Evolutionary conservation across 2,888 invertebrate species (phyloP).

Genomic region (Tetragonisca angustula): DNA sequence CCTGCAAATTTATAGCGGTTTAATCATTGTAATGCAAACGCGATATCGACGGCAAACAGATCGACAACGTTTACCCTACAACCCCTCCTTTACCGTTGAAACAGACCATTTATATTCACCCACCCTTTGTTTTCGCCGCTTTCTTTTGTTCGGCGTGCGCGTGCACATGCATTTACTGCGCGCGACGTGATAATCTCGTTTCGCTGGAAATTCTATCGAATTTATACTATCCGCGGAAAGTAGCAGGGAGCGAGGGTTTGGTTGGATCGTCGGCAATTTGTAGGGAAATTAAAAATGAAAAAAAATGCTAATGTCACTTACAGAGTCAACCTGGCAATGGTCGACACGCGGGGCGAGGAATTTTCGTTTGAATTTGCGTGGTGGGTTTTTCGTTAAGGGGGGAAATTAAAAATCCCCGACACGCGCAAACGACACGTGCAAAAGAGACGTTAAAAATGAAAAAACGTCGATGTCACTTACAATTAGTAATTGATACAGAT

Average conservation of each 20-base stretch:
- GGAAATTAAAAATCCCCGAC: no score
- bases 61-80: slow-evolving; percentile 31
- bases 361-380: no score
- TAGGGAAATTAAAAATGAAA: no score
- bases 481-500: no score
- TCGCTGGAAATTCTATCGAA: no score
- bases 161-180: no score
- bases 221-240: background rate
- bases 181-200: background rate
- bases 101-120: slow-evolving; percentile 7
- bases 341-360: no score
- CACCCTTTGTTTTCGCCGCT: background rate
- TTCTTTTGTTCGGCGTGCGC: background rate
- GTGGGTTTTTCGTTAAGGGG: no score
- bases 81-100: background rate
- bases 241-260: background rate
- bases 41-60: slow-evolving; percentile 52
- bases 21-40: slow-evolving; percentile 57
- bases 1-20: slow-evolving; percentile 45
- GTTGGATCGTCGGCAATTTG: no score
- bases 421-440: no score
- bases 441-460: background rate
- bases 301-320: no score
- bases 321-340: no score
- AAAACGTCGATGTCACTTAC: background rate